phyloP scores from a whole-genome alignment of 23 tunicate species.

The Diplosoma virens region DNA sequence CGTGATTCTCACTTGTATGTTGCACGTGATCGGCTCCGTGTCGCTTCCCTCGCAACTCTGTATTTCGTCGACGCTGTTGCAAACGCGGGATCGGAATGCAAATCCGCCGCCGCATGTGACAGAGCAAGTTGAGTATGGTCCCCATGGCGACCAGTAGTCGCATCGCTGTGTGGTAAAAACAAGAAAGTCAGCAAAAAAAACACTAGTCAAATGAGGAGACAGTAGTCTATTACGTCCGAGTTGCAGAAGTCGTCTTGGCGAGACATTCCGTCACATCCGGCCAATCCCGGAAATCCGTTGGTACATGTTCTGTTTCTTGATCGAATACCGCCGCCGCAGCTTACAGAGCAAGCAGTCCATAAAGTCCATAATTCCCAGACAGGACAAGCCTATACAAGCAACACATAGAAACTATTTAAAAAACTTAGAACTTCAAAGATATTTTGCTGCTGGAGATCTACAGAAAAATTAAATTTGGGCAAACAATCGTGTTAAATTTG shows the following conservation, averaged over 20 bases:
- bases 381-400: constrained; percentile 38
- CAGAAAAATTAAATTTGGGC: not conserved
- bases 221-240: not conserved
- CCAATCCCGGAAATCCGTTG: constrained; percentile 40
- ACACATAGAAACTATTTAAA: too few relatives aligned
- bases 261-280: constrained; percentile 41
- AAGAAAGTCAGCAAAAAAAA: not conserved
- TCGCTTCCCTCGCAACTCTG: constrained; percentile 35
- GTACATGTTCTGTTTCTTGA: constrained; percentile 33
- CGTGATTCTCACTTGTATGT: constrained; percentile 41
- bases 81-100: constrained; percentile 34
- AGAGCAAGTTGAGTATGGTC: constrained; percentile 43
- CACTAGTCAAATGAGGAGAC: not conserved
- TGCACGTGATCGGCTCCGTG: constrained; percentile 20
- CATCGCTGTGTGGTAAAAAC: constrained; percentile 26
- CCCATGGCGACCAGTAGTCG: constrained; percentile 81
- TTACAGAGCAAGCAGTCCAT: constrained; percentile 28
- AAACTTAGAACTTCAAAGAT: not conserved
- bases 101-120: constrained; percentile 77
- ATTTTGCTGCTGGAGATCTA: not conserved
- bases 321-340: constrained; percentile 32
- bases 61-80: constrained; percentile 37
- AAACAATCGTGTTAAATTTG: too few relatives aligned
- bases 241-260: constrained; percentile 28
- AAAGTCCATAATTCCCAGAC: constrained; percentile 32